These are phyloP conservation scores for Paelopatides confundens DNA, from an alignment of 53 echinoderm and acorn worm species.

Conservation along the genomic window DNA sequence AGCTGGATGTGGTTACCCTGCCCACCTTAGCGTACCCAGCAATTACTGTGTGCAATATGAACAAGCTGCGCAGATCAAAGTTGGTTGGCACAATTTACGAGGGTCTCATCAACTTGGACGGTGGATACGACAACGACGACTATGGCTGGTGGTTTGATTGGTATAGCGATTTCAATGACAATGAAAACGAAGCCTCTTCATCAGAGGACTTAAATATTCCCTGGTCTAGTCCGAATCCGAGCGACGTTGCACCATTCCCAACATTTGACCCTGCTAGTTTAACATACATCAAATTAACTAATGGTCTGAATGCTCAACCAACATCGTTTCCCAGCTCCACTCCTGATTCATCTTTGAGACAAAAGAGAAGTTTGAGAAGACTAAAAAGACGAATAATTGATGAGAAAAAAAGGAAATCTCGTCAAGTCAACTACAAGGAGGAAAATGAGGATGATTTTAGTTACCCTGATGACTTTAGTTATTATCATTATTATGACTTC, in stretches of 20 bases:
- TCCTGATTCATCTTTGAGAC: background rate
- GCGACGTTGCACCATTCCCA: background rate
- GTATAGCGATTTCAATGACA: conserved; percentile 43
- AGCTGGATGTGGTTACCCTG: conserved; percentile 70
- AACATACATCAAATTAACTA: background rate
- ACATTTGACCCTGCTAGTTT: background rate
- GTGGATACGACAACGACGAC: conserved; percentile 44
- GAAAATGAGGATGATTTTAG: background rate
- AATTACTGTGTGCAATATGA: conserved; percentile 95
- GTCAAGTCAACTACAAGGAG: background rate
- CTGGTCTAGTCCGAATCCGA: background rate
- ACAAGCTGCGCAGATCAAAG: conserved; percentile 69
- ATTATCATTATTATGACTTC: conserved; percentile 71
- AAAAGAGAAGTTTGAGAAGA: background rate
- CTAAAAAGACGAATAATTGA: background rate
- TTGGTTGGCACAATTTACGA: conserved; percentile 68
- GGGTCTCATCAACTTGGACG: conserved; percentile 73
- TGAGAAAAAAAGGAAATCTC: background rate
- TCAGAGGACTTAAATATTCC: background rate
- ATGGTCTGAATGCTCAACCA: background rate
- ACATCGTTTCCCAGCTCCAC: background rate
- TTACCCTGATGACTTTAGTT: background rate
- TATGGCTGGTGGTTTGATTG: conserved; percentile 78
- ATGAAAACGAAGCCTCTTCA: background rate
- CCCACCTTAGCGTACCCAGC: conserved; percentile 76